These are phyloP conservation scores for Thaumatotibia leucotreta DNA, from an alignment of 1,140 invertebrate genomes.

Conservation along the genomic window DNA sequence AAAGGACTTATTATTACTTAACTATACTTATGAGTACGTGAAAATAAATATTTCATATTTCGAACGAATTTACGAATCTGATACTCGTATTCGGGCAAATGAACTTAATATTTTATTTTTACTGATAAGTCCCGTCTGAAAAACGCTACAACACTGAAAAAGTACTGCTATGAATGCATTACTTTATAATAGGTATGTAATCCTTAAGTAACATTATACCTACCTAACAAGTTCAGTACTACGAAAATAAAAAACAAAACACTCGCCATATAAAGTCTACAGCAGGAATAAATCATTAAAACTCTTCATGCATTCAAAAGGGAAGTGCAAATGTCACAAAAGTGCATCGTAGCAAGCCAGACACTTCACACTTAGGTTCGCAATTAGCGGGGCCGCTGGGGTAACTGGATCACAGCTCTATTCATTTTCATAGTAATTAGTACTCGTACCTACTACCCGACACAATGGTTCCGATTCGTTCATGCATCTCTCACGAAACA, in stretches of 20 bases:
- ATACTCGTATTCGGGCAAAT: no score
- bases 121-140: no score
- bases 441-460: background rate
- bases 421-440: slow-evolving; percentile 7
- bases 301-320: background rate
- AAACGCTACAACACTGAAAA: no score
- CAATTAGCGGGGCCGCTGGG: background rate
- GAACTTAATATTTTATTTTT: no score
- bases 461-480: background rate
- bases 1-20: no score
- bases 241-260: background rate
- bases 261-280: background rate
- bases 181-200: no score
- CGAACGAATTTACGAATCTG: no score
- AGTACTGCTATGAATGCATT: no score
- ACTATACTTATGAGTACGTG: no score
- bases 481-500: background rate
- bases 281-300: background rate
- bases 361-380: background rate
- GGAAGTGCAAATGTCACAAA: background rate
- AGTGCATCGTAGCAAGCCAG: slow-evolving; percentile 5
- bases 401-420: background rate
- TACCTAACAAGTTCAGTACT: no score
- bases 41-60: no score
- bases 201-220: no score